These are phyloP conservation scores for Helicoverpa zea DNA, from an alignment of 1,140 invertebrate species.

Conservation along the genomic window DNA sequence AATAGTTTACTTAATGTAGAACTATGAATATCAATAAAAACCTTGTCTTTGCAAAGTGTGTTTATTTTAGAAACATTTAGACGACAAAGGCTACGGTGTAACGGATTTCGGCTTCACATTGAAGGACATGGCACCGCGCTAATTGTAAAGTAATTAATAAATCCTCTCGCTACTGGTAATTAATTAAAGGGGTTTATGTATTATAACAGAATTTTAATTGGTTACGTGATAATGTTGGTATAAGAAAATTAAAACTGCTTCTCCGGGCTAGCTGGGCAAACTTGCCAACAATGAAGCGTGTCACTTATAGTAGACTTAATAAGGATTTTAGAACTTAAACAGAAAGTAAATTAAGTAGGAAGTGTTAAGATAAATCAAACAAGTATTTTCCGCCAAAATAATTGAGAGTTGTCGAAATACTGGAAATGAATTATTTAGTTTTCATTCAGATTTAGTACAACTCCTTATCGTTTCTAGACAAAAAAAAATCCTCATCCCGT, in stretches of 20 bases:
- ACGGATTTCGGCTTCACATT: neutral
- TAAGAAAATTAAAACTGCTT: conserved; percentile 65
- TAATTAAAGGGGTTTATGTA: conserved; percentile 58
- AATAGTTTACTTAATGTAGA: neutral
- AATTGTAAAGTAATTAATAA: conserved; percentile 61
- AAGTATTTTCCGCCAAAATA: neutral
- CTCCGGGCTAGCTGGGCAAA: conserved; percentile 40
- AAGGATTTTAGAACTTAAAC: conserved; percentile 22
- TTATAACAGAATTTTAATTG: conserved; percentile 72
- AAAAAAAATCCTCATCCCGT: too few species aligned
- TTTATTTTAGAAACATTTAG: neutral
- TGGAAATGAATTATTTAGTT: too few species aligned
- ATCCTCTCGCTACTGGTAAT: conserved; percentile 57
- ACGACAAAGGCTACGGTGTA: too few species aligned
- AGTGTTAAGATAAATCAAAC: neutral
- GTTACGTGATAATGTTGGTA: conserved; percentile 69
- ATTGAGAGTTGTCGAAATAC: too few species aligned
- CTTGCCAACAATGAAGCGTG: conserved; percentile 30
- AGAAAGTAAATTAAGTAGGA: conserved; percentile 6
- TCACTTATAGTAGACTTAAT: conserved; percentile 36
- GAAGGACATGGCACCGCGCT: conserved; percentile 20
- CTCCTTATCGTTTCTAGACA: too few species aligned
- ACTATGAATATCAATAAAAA: conserved; percentile 14
- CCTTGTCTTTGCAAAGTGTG: neutral
- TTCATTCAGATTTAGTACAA: too few species aligned